These are phyloP conservation scores for Cygnus atratus DNA, from an alignment of 2,113 vertebrate species.

Conservation along the genomic window DNA sequence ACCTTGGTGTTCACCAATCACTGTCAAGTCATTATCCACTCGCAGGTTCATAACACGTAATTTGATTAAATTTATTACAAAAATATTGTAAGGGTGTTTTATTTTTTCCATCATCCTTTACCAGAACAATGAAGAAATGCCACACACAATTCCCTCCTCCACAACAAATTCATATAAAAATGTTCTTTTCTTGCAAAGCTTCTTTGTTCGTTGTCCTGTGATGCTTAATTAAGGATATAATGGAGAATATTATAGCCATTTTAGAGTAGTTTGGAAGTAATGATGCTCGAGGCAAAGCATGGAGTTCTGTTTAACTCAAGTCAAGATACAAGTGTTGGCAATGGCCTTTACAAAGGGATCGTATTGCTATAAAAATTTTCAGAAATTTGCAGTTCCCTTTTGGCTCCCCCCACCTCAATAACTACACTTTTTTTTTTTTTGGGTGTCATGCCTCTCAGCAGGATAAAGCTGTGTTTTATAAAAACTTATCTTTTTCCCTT, in stretches of 20 bases:
- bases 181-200: conserved; percentile 26
- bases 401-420: neutral
- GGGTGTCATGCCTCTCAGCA: neutral
- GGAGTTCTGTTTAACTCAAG: conserved; percentile 39
- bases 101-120: neutral
- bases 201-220: conserved; percentile 42
- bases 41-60: neutral
- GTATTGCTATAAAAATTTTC: neutral
- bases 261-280: conserved; percentile 52
- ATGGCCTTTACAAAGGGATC: neutral
- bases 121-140: conserved; percentile 12
- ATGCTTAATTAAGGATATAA: conserved; percentile 71
- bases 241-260: conserved; percentile 55
- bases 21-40: neutral
- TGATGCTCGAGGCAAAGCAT: conserved; percentile 41
- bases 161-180: neutral
- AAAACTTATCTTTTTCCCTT: neutral
- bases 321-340: neutral
- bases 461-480: neutral
- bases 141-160: neutral
- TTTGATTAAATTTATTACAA: conserved; percentile 24
- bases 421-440: neutral
- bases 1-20: neutral
- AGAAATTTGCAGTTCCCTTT: neutral
- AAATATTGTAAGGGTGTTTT: neutral